These are phyloP conservation scores for Porites divaricata DNA, from an alignment of 92 coral and sea anemone genomes.

Conservation along the genomic window DNA sequence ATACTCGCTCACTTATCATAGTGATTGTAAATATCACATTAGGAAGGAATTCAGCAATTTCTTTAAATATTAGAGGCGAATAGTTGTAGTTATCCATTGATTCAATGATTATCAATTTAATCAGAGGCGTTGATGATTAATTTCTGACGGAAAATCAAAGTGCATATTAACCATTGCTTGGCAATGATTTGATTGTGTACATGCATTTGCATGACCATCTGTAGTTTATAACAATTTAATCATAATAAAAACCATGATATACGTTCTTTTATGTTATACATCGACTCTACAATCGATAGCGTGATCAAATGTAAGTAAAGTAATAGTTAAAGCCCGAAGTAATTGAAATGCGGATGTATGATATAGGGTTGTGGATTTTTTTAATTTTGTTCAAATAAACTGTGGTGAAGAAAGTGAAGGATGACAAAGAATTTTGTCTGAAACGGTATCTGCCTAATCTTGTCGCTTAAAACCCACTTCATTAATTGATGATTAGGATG, in stretches of 20 bases:
- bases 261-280: background rate
- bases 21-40: background rate
- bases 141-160: conserved; percentile 5
- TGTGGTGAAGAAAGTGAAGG: background rate
- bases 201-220: conserved; percentile 35
- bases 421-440: background rate
- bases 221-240: background rate
- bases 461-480: background rate
- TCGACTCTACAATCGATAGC: background rate
- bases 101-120: conserved; percentile 5
- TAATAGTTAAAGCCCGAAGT: background rate
- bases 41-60: background rate
- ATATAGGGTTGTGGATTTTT: background rate
- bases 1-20: background rate
- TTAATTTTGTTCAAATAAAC: conserved; percentile 28
- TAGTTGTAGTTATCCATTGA: background rate
- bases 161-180: conserved; percentile 17
- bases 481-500: no score
- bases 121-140: background rate
- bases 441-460: background rate
- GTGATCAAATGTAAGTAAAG: background rate
- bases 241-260: background rate
- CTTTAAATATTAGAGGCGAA: background rate
- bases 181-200: conserved; percentile 22
- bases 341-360: background rate